phyloP scores from a whole-genome alignment of 2,888 invertebrate species.

The Cryptus viduatorius region DNA sequence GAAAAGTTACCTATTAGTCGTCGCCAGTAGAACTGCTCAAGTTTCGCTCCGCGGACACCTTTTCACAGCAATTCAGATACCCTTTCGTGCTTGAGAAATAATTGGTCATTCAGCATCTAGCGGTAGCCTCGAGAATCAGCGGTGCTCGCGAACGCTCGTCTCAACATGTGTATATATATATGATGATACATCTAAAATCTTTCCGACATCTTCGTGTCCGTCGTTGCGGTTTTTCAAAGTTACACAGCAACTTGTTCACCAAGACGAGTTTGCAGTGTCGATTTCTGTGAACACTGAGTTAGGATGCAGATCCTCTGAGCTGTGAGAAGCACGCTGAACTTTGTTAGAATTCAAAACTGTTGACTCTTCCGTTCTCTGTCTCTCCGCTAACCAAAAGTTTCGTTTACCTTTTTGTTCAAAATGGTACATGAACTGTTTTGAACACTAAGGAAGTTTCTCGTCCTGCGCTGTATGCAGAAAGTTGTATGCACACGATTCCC shows the following conservation, averaged over 20 bases:
- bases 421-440: slow-evolving; percentile 1
- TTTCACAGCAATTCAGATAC: too few species aligned
- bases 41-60: too few species aligned
- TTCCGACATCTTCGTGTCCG: not conserved
- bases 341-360: not conserved
- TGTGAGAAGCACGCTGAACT: not conserved
- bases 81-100: too few species aligned
- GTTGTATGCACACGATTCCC: not conserved
- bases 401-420: not conserved
- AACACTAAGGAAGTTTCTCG: not conserved
- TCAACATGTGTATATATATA: not conserved
- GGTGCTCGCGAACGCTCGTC: too few species aligned
- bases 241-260: not conserved
- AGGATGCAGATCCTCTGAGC: not conserved
- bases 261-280: not conserved
- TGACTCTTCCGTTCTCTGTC: not conserved
- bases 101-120: too few species aligned
- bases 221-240: slow-evolving; percentile 1
- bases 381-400: not conserved
- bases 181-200: not conserved
- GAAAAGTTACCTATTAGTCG: too few species aligned
- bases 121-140: too few species aligned
- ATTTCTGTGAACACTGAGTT: not conserved
- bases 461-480: not conserved
- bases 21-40: too few species aligned